Base-by-base conservation (phyloP, 2,113 vertebrate genomes). In the Aleadryas rufinucha region DNA sequence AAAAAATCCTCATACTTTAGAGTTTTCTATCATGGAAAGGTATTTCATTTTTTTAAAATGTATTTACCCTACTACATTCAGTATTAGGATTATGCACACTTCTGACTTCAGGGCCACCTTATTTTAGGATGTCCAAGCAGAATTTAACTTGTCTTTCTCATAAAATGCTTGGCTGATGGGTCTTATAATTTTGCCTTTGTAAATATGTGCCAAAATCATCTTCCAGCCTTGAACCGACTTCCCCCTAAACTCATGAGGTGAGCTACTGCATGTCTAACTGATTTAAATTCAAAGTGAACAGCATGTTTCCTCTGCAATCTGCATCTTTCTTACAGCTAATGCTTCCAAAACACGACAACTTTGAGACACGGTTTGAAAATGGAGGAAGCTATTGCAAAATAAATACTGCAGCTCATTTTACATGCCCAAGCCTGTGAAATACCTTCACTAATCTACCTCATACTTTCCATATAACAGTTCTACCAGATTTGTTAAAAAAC, bases 381-480 rank as follows among this genome's bases (percentile, higher is more conserved):
- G 56, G 56, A 75, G 52, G 37, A 74, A 88, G 53, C 26, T 63
- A 49, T 78, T 87, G 60, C 61, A 94, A 93, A 93, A 94, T 75
- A 90, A 4, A 2, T 28, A 42, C 60, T 60, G 72, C 23, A 60
- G 49, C 53, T 94, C 88, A 57, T 94, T 93, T 92, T 93, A 78
- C 90, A 22, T 57, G 45, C 83, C 76, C 82, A 64, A 86, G 76
- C 85, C 83, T 94, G 64, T 84, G 80, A 93, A 97, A 94, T 69
- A 71, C 72, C 53, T 92, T 56, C 13, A 5, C 76, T 94, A 94
- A 96, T 93, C 90, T 89, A 93, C 54, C 21, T 91, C 70, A 54
- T 47, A 33, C 28, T 94, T 96, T 88, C 71, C 7, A 7, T 84
- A 41, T 49, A 90, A 82, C 37, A 83, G n/a, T 78, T 84, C 83